Evolutionary conservation across 1,140 invertebrate species (phyloP).

Genomic region (Scaptodrosophila lebanonensis): DNA sequence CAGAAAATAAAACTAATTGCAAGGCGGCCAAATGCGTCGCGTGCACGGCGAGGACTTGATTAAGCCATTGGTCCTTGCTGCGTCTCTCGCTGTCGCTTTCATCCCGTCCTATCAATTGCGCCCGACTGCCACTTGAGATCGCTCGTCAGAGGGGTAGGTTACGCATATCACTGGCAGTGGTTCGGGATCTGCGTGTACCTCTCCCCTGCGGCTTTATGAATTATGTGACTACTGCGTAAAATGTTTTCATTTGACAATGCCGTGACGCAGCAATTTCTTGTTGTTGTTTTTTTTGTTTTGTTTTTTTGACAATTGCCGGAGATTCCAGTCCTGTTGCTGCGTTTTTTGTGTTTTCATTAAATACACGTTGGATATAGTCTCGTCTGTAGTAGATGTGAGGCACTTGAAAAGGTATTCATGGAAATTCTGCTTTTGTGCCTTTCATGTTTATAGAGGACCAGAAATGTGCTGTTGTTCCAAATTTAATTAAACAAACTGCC

Average conservation of each 20-base stretch:
- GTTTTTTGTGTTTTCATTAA: constrained; percentile 7
- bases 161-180: constrained; percentile 30
- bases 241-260: constrained; percentile 38
- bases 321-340: no score
- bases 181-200: constrained; percentile 3
- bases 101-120: constrained; percentile 38
- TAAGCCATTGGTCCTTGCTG: no score
- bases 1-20: constrained; percentile 55
- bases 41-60: constrained; percentile 26
- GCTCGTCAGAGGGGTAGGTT: constrained; percentile 44
- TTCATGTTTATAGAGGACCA: constrained; percentile 38
- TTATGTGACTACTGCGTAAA: constrained; percentile 52
- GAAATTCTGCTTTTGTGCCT: no score
- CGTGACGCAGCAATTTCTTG: constrained; percentile 35
- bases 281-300: constrained; percentile 25
- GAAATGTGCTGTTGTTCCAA: constrained; percentile 42
- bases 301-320: constrained; percentile 10
- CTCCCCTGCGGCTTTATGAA: constrained; percentile 54
- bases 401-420: constrained; percentile 59
- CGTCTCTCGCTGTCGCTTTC: no score
- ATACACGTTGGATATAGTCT: no score
- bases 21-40: constrained; percentile 55
- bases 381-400: no score
- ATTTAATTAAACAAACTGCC: constrained; percentile 66
- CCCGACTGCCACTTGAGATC: constrained; percentile 32